These are phyloP conservation scores for Oasisia sp. DNA, from an alignment of 2,888 invertebrate species.

Conservation along the genomic window DNA sequence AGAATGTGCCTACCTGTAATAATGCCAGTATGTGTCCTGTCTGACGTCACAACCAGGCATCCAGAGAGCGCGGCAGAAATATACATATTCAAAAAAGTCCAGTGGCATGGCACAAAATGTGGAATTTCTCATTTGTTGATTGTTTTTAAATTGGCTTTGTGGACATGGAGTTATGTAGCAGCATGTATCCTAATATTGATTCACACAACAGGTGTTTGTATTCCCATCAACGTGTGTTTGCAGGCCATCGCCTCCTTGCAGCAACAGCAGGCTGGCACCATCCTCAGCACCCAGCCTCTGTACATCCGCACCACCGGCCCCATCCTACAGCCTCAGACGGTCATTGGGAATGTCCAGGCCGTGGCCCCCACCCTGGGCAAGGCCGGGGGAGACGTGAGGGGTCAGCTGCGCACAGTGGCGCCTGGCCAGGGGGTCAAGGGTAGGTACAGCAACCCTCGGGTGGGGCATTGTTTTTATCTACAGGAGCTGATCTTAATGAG, in stretches of 20 bases:
- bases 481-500: background rate
- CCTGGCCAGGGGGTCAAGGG: slow-evolving; percentile 25
- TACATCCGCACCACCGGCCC: slow-evolving; percentile 54
- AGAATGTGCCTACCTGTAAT: no score
- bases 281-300: slow-evolving; percentile 56
- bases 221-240: slow-evolving; percentile 40
- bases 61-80: no score
- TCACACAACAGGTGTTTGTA: no score
- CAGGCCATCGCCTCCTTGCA: slow-evolving; percentile 51
- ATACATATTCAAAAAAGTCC: no score
- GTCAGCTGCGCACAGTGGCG: slow-evolving; percentile 35
- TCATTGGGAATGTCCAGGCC: slow-evolving; percentile 35
- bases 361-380: slow-evolving; percentile 23
- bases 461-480: background rate
- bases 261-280: slow-evolving; percentile 47
- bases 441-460: background rate
- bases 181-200: no score
- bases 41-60: no score
- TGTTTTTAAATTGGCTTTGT: no score
- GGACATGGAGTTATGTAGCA: no score
- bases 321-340: slow-evolving; percentile 39
- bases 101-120: no score
- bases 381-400: slow-evolving; percentile 27
- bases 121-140: no score
- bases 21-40: no score